Evolutionary conservation across 2,797 vertebrate species (phyloP), one percentile per base, ranked within the genome.

Genomic region (Poeciliopsis presidionis): DNA sequence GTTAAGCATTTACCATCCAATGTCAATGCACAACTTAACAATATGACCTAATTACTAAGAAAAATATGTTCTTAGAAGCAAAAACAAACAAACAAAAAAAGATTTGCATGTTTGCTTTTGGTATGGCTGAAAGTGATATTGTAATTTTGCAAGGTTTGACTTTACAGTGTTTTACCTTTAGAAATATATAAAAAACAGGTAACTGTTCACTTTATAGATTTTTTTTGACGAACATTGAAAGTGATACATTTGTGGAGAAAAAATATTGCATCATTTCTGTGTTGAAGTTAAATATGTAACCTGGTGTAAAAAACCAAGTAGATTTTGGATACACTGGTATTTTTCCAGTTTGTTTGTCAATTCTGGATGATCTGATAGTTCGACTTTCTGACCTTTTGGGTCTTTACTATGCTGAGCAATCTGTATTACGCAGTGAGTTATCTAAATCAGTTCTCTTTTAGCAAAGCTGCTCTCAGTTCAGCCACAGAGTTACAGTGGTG

Each of bases 371-470:
- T 87, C 57, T 87, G 85, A 85, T 90, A 90, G 86, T 81, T 88
- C 89, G 87, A 89, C 83, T 89, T 87, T 86, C 77, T 81, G 84
- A 81, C 79, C 79, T 87, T 86, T 87, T 76, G 65, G 67, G 81
- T 53, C 33, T 76, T 87, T 74, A 69, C 81, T 83, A 87, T 89
- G 87, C 90, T 91, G 90, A 89, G 71, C 88, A 91, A 92, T 90
- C 91, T 88, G 78, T 47, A 77, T 85, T 79, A 88, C 57, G 49
- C 45, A 72, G 69, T 20, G 74, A 86, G 61, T 86, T 79, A 82
- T 79, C 82, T 84, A 79, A 81, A 73, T 89, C 77, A 73, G 76
- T 67, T 87, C 69, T 0, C 16, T 73, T 86, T 86, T 36, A 79
- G 83, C 67, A 46, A 81, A 73, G 51, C 82, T 85, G 81, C 49